Evolutionary conservation across 2,888 invertebrate species (phyloP).

Genomic region (Apotomis betuletana): DNA sequence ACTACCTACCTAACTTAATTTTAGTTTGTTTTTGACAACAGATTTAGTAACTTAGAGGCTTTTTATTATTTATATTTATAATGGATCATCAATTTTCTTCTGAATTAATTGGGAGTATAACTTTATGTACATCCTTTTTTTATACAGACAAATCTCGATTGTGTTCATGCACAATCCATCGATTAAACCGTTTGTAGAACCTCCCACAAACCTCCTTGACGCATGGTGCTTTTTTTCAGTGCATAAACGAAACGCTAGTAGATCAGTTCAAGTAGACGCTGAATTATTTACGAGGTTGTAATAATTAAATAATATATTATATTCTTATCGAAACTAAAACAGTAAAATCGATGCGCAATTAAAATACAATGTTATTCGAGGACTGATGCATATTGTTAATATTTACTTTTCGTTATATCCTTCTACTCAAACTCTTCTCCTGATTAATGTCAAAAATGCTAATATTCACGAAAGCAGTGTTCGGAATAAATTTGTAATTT

Average conservation of each 20-base stretch:
- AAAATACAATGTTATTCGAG: neutral
- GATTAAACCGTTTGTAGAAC: constrained; percentile 8
- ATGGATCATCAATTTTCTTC: too few species aligned
- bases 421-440: constrained; percentile 22
- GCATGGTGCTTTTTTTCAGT: neutral
- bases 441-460: constrained; percentile 24
- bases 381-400: neutral
- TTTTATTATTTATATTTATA: too few species aligned
- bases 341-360: neutral
- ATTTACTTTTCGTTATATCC: too few species aligned
- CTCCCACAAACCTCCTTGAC: neutral
- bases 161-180: constrained; percentile 11
- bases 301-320: too few species aligned
- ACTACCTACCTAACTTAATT: too few species aligned
- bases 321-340: neutral
- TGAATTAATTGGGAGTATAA: too few species aligned
- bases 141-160: neutral
- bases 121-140: too few species aligned
- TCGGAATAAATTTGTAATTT: constrained; percentile 14
- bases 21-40: too few species aligned
- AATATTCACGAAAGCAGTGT: neutral
- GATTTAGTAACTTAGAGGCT: too few species aligned
- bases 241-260: constrained; percentile 25
- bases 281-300: neutral
- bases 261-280: constrained; percentile 19